A percentile compares a stretch with the other conserved stretches of the same genome.
Evolutionary conservation across 2,797 vertebrate species (phyloP).

Genomic region (Pachyuromys duprasi): DNA sequence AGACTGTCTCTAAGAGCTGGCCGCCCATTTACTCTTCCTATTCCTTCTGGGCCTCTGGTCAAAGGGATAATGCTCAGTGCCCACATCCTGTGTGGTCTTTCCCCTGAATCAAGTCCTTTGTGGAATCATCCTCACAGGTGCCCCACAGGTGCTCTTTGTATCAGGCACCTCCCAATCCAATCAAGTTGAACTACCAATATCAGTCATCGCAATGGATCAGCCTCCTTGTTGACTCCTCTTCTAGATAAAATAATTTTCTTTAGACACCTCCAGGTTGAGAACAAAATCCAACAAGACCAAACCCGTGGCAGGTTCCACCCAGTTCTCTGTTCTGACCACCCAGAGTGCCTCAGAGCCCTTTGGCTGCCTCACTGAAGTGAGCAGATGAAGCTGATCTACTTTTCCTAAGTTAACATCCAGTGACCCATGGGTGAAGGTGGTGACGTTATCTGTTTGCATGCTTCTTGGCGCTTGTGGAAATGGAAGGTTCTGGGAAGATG

Average conservation of each 20-base stretch:
- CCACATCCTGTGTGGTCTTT: neutral
- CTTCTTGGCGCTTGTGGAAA: conserved; percentile 1
- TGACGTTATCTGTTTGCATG: neutral
- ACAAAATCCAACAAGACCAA: neutral
- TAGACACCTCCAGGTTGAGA: neutral
- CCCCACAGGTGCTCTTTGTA: neutral
- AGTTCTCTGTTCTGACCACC: neutral
- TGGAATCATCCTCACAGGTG: neutral
- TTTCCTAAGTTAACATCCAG: neutral
- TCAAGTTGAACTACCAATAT: neutral
- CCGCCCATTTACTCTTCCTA: neutral
- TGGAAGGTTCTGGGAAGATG: neutral
- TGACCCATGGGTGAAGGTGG: neutral
- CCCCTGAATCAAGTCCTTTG: neutral
- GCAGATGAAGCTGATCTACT: neutral
- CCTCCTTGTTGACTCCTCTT: neutral
- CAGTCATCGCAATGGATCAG: neutral
- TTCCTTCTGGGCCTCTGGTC: neutral
- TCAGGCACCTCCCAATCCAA: neutral
- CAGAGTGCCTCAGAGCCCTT: too few species aligned
- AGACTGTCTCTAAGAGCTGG: neutral
- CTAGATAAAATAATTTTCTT: conserved; percentile 1
- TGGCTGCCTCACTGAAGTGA: neutral
- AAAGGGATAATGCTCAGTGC: neutral
- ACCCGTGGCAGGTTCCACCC: neutral